Evolutionary conservation across 2,888 invertebrate genomes (phyloP).

Genomic region (Torymus aiolomorphi): DNA sequence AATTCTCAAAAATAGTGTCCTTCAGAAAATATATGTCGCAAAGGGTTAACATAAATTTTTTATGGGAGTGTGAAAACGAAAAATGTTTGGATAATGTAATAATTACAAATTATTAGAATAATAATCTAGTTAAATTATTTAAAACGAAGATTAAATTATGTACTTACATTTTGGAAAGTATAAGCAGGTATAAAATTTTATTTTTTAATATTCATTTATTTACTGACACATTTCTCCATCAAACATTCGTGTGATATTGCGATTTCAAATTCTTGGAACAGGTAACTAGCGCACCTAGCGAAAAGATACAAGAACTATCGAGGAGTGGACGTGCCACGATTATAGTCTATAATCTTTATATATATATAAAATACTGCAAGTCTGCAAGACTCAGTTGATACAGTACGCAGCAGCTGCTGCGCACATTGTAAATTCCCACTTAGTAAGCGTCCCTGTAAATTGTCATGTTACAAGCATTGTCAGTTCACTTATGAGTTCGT

Average conservation of each 20-base stretch:
- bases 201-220: constrained; percentile 11
- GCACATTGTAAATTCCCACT: constrained; percentile 37
- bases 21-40: no score
- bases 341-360: no score
- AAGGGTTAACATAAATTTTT: no score
- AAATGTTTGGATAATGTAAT: no score
- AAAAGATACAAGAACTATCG: constrained; percentile 3
- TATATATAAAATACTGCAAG: no score
- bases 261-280: neutral
- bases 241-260: no score
- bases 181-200: neutral
- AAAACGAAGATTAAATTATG: no score
- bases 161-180: neutral
- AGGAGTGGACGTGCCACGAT: neutral
- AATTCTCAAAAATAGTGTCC: no score
- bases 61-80: no score
- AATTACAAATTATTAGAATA: no score
- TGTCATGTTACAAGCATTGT: constrained; percentile 3
- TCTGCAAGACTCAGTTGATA: no score
- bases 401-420: neutral
- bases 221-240: neutral
- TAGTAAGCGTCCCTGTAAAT: constrained; percentile 18
- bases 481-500: constrained; percentile 30
- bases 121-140: no score
- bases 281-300: constrained; percentile 32